Conservation (phyloP, 2,113 vertebrate species). For the Cyrtonyx montezumae region DNA sequence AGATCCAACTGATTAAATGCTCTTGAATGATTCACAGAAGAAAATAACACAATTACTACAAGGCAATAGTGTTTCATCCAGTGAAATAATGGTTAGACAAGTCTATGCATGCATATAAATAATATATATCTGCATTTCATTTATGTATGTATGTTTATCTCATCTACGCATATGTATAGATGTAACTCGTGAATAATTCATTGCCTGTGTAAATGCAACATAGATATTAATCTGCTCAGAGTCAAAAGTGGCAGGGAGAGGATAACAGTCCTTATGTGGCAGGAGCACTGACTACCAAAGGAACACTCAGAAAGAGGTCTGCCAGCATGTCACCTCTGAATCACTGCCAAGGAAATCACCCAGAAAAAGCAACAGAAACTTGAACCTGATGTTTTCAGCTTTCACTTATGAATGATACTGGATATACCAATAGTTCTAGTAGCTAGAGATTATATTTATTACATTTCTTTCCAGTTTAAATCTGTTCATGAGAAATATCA, state of each 20-base stretch:
- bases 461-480: neutral
- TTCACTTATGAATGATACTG: neutral
- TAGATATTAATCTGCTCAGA: neutral
- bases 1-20: neutral
- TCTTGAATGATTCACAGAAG: neutral
- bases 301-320: neutral
- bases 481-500: neutral
- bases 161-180: neutral
- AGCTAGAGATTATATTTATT: neutral
- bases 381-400: neutral
- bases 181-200: neutral
- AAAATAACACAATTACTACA: neutral
- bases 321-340: neutral
- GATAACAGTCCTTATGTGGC: neutral
- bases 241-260: neutral
- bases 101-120: neutral
- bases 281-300: neutral
- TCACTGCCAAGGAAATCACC: neutral
- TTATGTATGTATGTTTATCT: neutral
- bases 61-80: neutral
- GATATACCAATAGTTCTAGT: neutral
- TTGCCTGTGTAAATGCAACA: neutral
- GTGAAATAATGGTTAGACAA: neutral
- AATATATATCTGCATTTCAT: neutral
- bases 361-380: neutral